Base-by-base conservation (phyloP, 2,888 invertebrate species). In the Agonopterix heracliana region DNA sequence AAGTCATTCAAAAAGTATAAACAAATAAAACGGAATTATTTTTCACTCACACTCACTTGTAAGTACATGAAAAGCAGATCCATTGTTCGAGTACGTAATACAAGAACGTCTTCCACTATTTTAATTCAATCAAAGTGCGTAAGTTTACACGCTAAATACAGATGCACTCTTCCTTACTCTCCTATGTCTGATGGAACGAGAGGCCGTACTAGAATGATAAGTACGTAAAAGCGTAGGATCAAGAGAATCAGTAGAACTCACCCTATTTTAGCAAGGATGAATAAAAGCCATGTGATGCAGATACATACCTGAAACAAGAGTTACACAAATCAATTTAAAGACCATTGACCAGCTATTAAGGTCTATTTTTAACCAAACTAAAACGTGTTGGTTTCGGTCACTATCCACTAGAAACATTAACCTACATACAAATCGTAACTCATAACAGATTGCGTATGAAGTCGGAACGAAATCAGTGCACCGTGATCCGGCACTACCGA, bases 341-440 rank as follows among this genome's bases (percentile, higher is more conserved):
- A 38, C 3, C n/a, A 38, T 38, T n/a, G n/a, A 38, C 7, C 26
- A 26, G 26, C 26, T 26, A 26, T 38, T n/a, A 38, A 38, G 9
- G n/a, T 38, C 9, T n/a, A n/a, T 38, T 38, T 38, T n/a, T 9
- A 38, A 38, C 38, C 38, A 9, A n/a, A n/a, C n/a, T 41, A 41
- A 41, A 41, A 12, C 9, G 41, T 41, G 10, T 50, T 45, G 60
- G 54, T 61, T 26, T 26, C 7, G 26, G 54, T 58, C 59, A 69
- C 70, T 74, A 74, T 74, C 76, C 71, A 61, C 66, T 67, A 71
- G 41, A 13, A 60, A 53, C 78, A 81, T 85, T 86, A 85, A 83
- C 86, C 87, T 68, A 87, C 74, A 80, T 85, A 60, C 61, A 66
- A 74, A 72, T 61, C 63, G 71, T 76, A 73, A 74, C 67, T 73